These are phyloP conservation scores for Synanthedon tipuliformis DNA, from an alignment of 2,888 invertebrate genomes.

Conservation along the genomic window DNA sequence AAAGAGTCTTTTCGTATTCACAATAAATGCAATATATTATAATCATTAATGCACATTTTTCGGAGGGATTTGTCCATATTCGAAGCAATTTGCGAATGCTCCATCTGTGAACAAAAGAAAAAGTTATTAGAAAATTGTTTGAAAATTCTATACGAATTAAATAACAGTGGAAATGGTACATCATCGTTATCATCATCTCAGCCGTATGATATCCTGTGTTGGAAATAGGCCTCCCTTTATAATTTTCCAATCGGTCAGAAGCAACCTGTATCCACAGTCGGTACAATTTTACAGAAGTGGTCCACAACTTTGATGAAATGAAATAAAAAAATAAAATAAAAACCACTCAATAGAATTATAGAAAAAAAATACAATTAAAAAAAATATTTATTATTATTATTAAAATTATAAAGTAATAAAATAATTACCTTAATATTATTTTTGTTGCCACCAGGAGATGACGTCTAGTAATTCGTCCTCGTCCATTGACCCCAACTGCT, in stretches of 20 bases:
- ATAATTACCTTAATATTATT: slow-evolving; percentile 45
- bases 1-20: slow-evolving; percentile 60
- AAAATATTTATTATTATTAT: background rate
- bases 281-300: too few species aligned
- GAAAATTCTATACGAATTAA: too few species aligned
- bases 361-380: background rate
- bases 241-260: too few species aligned
- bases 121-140: slow-evolving; percentile 7
- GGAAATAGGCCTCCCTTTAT: too few species aligned
- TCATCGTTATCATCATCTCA: too few species aligned
- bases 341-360: background rate
- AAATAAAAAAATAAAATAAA: too few species aligned
- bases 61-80: slow-evolving; percentile 55
- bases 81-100: slow-evolving; percentile 15
- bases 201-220: too few species aligned
- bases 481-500: slow-evolving; percentile 80
- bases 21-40: slow-evolving; percentile 37
- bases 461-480: slow-evolving; percentile 90
- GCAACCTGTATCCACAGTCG: too few species aligned
- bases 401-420: background rate
- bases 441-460: slow-evolving; percentile 87
- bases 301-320: too few species aligned
- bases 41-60: slow-evolving; percentile 41
- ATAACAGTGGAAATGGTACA: too few species aligned
- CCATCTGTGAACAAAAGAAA: slow-evolving; percentile 49